These are phyloP conservation scores for Neopelma chrysocephalum DNA, from an alignment of 2,797 vertebrate species.

Conservation along the genomic window DNA sequence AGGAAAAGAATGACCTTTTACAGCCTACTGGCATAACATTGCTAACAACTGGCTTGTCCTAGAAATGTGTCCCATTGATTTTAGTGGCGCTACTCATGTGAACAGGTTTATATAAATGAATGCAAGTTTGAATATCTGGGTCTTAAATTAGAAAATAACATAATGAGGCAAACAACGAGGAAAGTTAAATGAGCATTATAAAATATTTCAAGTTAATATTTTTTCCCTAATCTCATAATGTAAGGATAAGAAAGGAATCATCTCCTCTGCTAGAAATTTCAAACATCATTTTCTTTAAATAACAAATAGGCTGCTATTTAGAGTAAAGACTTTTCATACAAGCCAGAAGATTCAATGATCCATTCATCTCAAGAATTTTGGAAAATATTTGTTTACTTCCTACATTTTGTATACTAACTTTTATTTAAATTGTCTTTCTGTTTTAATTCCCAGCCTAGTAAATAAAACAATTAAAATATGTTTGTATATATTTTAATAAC, in stretches of 20 bases:
- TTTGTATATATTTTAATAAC: constrained; percentile 13
- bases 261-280: background rate
- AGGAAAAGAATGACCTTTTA: background rate
- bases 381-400: background rate
- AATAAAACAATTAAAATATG: background rate
- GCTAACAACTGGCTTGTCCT: background rate
- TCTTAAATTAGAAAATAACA: background rate
- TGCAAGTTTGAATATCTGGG: background rate
- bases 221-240: background rate
- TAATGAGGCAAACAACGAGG: background rate
- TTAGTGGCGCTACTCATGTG: background rate
- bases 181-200: background rate
- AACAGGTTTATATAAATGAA: background rate
- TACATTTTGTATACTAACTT: background rate
- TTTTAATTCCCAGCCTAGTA: background rate
- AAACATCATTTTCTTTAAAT: background rate
- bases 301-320: background rate
- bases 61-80: background rate
- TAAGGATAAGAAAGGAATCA: background rate
- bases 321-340: background rate
- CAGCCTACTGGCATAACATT: background rate
- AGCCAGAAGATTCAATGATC: background rate
- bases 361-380: background rate
- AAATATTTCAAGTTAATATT: background rate
- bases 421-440: background rate